Evolutionary conservation across 1,140 invertebrate species (phyloP), one percentile per base, ranked within the genome.

Genomic region (Diabrotica virgifera): DNA sequence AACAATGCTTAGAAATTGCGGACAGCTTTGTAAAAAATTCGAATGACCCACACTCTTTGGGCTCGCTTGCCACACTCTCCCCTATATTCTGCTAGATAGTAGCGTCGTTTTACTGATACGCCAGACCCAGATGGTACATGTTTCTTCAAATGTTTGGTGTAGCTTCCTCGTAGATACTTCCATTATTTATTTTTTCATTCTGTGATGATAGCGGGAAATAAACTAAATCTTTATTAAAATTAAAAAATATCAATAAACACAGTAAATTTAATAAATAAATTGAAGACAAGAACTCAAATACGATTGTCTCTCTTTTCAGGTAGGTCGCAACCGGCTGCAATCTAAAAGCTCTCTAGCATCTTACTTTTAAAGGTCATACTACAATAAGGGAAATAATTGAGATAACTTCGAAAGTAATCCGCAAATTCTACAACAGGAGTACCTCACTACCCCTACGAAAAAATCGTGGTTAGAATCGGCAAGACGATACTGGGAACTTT

Each of bases 391-490:
- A 65, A 53, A 75, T 77, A 60, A 71, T 77, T 5, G 51, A 55
- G 40, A 69, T 70, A 63, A 72, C 67, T 10, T 73, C 67, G 58
- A 52, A 71, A 58, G 69, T 67, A 36, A 59, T 76, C 13, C 74
- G 74, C 71, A 64, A 67, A 58, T 38, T 13, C 52, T 76, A 14
- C 73, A 75, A 55, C 71, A 70, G 14, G 40, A 63, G 8, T 73
- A 69, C 67, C 51, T 74, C 62, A 67, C 69, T 46, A 64, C 58
- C 61, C 69, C 67, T 59, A 70, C 50, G 36, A 61, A 58, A 64
- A 46, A 73, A 52, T 60, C 64, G 51, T 76, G 72, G 67, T 46
- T 55, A 63, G 10, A 56, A 62, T 74, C 74, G 55, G 57, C 67
- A 59, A 56, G 35, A 50, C 62, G 52, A 53, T 65, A 65, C 52